A percentile compares a stretch with the other conserved stretches of the same genome.
Evolutionary conservation across 2,113 vertebrate species (phyloP).

Genomic region (Brienomyrus longianalis): DNA sequence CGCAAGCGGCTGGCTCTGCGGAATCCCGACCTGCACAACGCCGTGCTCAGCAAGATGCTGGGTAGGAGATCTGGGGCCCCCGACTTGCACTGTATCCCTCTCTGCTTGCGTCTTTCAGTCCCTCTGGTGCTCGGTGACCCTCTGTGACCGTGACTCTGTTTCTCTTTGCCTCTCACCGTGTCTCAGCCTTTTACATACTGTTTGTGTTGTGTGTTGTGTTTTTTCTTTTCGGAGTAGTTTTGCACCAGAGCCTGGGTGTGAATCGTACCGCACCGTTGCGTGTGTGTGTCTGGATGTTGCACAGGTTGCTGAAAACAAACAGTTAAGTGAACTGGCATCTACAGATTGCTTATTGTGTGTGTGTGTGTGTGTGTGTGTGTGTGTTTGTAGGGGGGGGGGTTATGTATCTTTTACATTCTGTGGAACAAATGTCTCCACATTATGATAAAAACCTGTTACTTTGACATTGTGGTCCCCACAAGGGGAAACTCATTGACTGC

Average conservation of each 20-base stretch:
- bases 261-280: not conserved
- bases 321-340: not conserved
- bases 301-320: not conserved
- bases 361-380: not conserved
- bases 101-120: not conserved
- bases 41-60: conserved; percentile 92
- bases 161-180: not conserved
- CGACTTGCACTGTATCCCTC: not conserved
- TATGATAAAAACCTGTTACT: not conserved
- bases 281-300: not conserved
- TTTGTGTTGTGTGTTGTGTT: not conserved
- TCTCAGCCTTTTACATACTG: not conserved
- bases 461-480: not conserved
- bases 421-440: not conserved
- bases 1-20: conserved; percentile 83
- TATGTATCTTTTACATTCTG: not conserved
- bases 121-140: not conserved
- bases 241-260: not conserved
- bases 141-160: not conserved
- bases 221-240: not conserved
- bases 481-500: not conserved
- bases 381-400: not conserved
- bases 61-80: conserved; percentile 60
- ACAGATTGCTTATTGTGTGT: not conserved
- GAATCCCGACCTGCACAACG: conserved; percentile 91